Base-by-base conservation (phyloP, 2,888 invertebrate genomes). In the Thereva nobilitata region DNA sequence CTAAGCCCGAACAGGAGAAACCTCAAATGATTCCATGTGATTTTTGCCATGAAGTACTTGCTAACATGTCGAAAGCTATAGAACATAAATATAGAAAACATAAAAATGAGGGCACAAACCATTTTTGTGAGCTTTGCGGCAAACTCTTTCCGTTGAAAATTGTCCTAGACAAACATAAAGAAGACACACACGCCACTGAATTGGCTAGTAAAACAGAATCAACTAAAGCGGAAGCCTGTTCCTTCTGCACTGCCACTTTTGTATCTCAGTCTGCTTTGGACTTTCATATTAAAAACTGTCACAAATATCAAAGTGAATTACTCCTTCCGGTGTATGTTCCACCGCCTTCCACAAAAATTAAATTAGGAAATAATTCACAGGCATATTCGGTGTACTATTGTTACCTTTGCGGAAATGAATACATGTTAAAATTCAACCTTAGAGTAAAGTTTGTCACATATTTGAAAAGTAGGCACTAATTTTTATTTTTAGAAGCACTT, bases 141-240 rank as follows among this genome's bases (percentile, higher is more conserved):
- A 87, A 86, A 82, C 85, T 87, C 64, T 89, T 88, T 76, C 87
- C 88, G 7, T 80, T 89, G 75, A 87, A 87, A 83, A 84, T 85
- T 34, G 68, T 69, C 1, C 34, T 71, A 34, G 52, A 65, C 7
- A 63, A 68, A 40, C 70, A 71, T 47, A 64, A 45, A 34, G 37
- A 66, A 9, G 57, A 41, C 6, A 44, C 53, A 8, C 67, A 69
- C 44, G 54, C 52, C 7, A 79, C 76, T 42, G 70, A 61, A 63
- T 9, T 9, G 2, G n/a, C 23, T 4, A 10, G 40, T 23, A 41
- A 9, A 12, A 23, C 7, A 9, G 4, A 41, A 45, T 6, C 3
- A 2, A 38, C 9, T 10, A 47, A 44, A 9, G 35, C 34, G 6
- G 34, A 40, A 47, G 44, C 45, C 34, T 54, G 54, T 38, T 42